Conservation (phyloP, 2,888 invertebrate genomes). For the Cosmia pyralina region DNA sequence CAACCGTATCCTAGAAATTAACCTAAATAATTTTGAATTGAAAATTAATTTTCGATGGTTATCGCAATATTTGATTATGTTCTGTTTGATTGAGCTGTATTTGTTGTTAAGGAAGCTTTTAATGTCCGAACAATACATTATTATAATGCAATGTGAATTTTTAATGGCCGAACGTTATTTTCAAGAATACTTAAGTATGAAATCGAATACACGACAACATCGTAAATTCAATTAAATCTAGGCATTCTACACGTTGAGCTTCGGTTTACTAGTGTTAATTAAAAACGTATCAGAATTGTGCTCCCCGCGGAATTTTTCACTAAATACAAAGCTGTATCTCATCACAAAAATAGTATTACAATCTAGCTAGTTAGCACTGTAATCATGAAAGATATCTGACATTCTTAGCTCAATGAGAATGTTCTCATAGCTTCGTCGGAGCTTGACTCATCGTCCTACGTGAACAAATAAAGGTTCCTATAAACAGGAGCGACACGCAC, state of each 20-base stretch:
- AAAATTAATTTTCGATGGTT: slow-evolving; percentile 48
- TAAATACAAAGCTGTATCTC: neutral
- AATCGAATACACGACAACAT: neutral
- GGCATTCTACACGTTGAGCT: neutral
- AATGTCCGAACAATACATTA: slow-evolving; percentile 10
- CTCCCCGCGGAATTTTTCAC: neutral
- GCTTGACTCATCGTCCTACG: neutral
- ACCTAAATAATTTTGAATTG: slow-evolving; percentile 46
- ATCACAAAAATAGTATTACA: slow-evolving; percentile 23
- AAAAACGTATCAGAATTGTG: slow-evolving; percentile 10
- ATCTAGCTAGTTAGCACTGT: slow-evolving; percentile 27
- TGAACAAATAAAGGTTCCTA: neutral
- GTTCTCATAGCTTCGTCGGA: slow-evolving; percentile 29
- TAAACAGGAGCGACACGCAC: too few relatives aligned
- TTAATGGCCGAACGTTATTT: neutral
- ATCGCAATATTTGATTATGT: slow-evolving; percentile 42
- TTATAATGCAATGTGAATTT: neutral
- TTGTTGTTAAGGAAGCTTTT: slow-evolving; percentile 19
- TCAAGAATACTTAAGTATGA: neutral
- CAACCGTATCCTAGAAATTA: slow-evolving; percentile 43
- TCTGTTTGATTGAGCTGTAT: slow-evolving; percentile 25
- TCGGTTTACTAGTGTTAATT: neutral
- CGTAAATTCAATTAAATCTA: neutral
- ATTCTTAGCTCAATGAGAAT: slow-evolving; percentile 33
- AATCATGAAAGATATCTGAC: slow-evolving; percentile 37